Evolutionary conservation across 2,113 vertebrate genomes (phyloP).

Genomic region (Aepyceros melampus): DNA sequence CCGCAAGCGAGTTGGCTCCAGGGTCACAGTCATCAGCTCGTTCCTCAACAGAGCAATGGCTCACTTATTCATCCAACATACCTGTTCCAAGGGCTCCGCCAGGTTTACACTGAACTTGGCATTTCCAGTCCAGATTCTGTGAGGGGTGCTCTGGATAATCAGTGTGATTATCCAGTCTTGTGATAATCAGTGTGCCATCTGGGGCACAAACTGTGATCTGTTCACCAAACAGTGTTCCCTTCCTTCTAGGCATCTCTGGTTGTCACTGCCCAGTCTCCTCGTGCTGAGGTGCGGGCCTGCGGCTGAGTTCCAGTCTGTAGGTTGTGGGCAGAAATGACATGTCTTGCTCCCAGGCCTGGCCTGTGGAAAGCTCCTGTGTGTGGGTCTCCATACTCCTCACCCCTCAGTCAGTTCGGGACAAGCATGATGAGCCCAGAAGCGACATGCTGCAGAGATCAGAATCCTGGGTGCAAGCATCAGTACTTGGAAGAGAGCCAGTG

Average conservation of each 20-base stretch:
- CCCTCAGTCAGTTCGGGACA: neutral
- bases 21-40: neutral
- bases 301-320: neutral
- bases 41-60: neutral
- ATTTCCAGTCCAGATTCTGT: neutral
- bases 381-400: neutral
- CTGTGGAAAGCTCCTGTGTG: neutral
- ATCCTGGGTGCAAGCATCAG: neutral
- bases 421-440: neutral
- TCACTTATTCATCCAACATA: neutral
- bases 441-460: neutral
- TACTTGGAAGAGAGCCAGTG: no score
- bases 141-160: neutral
- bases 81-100: neutral
- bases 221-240: neutral
- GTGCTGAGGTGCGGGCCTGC: no score
- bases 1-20: neutral
- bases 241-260: neutral
- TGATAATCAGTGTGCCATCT: neutral
- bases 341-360: neutral
- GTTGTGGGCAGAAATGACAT: neutral
- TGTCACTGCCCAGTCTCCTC: neutral
- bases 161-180: no score
- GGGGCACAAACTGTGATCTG: neutral
- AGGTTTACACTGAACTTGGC: neutral